Percentiles rank a stretch among this genome's conserved stretches.
These are phyloP conservation scores for Dendrocincla tyrannina DNA, from an alignment of 2,797 vertebrate genomes.

Conservation along the genomic window DNA sequence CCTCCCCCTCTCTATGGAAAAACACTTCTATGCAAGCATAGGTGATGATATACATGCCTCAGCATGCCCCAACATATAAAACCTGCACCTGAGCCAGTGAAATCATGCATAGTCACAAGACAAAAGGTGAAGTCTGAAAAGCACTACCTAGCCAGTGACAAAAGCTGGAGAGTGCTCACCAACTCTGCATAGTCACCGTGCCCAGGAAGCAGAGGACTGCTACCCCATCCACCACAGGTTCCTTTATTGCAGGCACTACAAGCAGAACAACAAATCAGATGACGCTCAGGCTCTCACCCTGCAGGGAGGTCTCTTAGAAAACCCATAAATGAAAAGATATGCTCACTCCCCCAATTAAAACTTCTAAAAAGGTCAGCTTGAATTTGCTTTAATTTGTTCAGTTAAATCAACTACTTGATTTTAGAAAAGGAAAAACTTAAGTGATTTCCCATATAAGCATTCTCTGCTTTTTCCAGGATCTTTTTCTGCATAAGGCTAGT, in stretches of 20 bases:
- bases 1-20: neutral
- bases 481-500: neutral
- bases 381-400: neutral
- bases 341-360: neutral
- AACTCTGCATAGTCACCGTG: rapidly evolving
- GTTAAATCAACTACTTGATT: neutral
- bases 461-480: neutral
- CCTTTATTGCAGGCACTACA: neutral
- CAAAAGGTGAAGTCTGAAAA: neutral
- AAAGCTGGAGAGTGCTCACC: neutral
- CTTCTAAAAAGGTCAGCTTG: neutral
- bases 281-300: neutral
- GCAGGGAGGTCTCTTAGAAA: neutral
- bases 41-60: neutral
- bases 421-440: neutral
- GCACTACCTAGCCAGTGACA: neutral
- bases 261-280: neutral
- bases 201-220: neutral
- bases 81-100: neutral
- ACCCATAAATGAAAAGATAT: neutral
- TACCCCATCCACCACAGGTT: neutral
- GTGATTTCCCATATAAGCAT: neutral
- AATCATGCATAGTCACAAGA: neutral
- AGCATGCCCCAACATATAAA: neutral
- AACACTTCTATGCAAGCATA: neutral